Evolutionary conservation across 2,113 vertebrate species (phyloP), one percentile per base, ranked within the genome.

Genomic region (Pterophyllum scalare): DNA sequence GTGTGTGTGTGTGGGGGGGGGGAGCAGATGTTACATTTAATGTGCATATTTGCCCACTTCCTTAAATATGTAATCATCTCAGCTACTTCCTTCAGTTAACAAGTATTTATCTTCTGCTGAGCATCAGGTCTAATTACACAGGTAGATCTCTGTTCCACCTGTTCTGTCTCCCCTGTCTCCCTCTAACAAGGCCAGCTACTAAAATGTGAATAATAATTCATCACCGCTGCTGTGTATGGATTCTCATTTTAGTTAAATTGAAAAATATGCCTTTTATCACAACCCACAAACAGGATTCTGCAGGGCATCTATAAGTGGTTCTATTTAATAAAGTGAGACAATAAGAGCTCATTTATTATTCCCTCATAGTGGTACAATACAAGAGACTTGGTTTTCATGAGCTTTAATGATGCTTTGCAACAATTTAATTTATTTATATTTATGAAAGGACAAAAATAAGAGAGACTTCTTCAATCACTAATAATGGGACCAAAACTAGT

Each of bases 161-260:
- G 1, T 67, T 74, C 75, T 17, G 33, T 33, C 24, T 61, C 31
- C 10, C 14, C 75, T 17, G 26, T 33, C 24, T 67, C 31, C 10
- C 14, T 75, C 61, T 35, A 54, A 81, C 86, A 79, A 81, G 38
- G 3, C 65, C 79, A 84, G 60, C 83, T 82, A 67, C 11, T 70
- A 15, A 60, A 72, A 24, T 57, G 24, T 60, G 65, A 78, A 67
- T 49, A 35, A 5, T 65, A 22, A 59, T 85, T 75, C 17, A 78
- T 85, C 17, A 58, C 15, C 43, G 17, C 19, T 26, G 22, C 5
- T 49, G 17, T 49, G 24, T 59, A 65, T 59, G 22, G 22, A n/a
- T n/a, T 77, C 59, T 35, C 43, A 17, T 83, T 70, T 7, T 6
- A 80, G 43, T n/a, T 35, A 54, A 56, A 61, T 70, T 49, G 65